Evolutionary conservation across 1,140 invertebrate species (phyloP), one percentile per base, ranked within the genome.

Genomic region (Monochamus saltuarius): DNA sequence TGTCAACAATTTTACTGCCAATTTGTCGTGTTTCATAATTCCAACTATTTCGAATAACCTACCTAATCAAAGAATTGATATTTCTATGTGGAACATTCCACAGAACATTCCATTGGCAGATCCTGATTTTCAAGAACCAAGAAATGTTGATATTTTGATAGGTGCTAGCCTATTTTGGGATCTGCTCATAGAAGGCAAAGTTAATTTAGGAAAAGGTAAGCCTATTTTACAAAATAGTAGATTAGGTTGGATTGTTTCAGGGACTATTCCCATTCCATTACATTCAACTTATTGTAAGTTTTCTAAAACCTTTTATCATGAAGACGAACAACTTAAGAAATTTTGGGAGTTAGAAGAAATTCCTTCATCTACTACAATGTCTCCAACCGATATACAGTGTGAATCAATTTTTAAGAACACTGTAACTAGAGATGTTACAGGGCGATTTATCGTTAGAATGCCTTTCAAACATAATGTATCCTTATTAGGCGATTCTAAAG

Each of bases 281-380:
- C 19, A 7, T 1, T 9, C 1, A 3, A 8, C 11, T 7, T 4
- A 6, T 17, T 11, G 11, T 10, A 47, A 7, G 2, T 39, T 17
- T 13, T 3, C 14, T 4, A 19, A 40, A 50, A 9, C 4, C 6
- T 1, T 13, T 19, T 7, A 34, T 13, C 6, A 62, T 0, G 49
- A 59, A 52, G 17, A 62, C 10, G 55, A 53, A 43, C n/a, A n/a
- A n/a, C 13, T 58, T 14, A 34, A 45, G 38, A 57, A 56, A 59
- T 69, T 74, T 61, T 73, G 65, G 65, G 65, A 73, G 61, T 29
- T 68, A 19, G 70, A 73, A 49, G 65, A 72, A 45, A 29, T 29
- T 2, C 6, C 22, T 29, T 3, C 2, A 2, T 2, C 2, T 2
- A 3, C 22, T 29, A 29, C 6, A 3, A 29, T 29, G 22, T 29